Base-by-base conservation (phyloP, 2,113 vertebrate species). In the Cyprinus carpio region DNA sequence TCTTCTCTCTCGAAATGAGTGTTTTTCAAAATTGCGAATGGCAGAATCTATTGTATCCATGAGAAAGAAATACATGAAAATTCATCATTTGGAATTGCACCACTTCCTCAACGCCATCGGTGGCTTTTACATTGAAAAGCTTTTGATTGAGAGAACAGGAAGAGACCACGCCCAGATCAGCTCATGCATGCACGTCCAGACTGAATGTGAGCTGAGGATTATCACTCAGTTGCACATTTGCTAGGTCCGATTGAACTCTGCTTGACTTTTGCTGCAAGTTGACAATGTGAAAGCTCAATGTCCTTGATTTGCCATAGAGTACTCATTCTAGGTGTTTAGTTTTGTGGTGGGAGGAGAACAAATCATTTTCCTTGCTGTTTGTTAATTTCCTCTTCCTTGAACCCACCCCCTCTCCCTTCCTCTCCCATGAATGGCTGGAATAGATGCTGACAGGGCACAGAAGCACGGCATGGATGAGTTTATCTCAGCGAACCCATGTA, bases 401-500 rank as follows among this genome's bases (percentile, higher is more conserved):
- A 91, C 82, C 91, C 84, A 46, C 71, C 86, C 75, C 64, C 67
- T 87, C 56, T 86, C 80, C 82, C 94, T 93, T 94, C 95, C 95
- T 97, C 95, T 94, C 96, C 96, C 95, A 95, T 96, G 96, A 92
- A 96, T 92, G 97, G 96, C 96, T 89, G 95, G 79, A 96, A 97
- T 96, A 99, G 98, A 99, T 92, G 98, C 98, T 96, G 98, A 99
- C 96, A 97, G 98, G 96, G 98, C 98, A 96, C 98, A 99, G 96
- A 99, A 99, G 95, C 98, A 99, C 93, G 98, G 98, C 95, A 99
- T 99, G 98, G 98, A 99, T 97, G 98, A 99, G 96, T 99, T 99
- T 97, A 99, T 99, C 97, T 99, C 98, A 92, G 99, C 98, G 96
- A 99, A 99, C 94, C 98, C 98, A 94, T 99, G 98, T 97, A 99